phyloP scores from a whole-genome alignment of 2,797 vertebrate genomes.

The Tragelaphus eurycerus region DNA sequence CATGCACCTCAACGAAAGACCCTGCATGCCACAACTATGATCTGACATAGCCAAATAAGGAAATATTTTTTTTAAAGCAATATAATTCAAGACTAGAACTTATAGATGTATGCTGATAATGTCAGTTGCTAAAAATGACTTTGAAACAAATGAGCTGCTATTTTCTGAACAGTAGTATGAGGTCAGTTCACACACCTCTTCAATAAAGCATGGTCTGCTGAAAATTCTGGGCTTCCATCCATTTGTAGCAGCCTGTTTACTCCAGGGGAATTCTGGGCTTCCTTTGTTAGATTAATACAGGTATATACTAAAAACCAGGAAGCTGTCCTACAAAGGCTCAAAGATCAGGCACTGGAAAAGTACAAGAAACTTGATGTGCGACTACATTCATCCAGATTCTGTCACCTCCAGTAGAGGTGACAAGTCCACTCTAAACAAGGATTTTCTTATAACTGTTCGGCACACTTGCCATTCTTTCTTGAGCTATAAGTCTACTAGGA shows the following conservation, averaged over 20 bases:
- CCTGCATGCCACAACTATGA: background rate
- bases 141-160: slow-evolving; percentile 40
- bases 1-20: background rate
- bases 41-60: background rate
- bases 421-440: background rate
- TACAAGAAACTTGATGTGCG: background rate
- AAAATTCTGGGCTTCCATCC: slow-evolving; percentile 26
- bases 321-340: background rate
- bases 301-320: slow-evolving; percentile 13
- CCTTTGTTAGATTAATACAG: slow-evolving; percentile 33
- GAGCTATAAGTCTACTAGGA: slow-evolving; percentile 20
- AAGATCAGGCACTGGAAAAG: slow-evolving; percentile 33
- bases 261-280: background rate
- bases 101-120: background rate
- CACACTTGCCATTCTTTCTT: background rate
- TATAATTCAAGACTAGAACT: background rate
- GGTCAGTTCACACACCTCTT: slow-evolving; percentile 2
- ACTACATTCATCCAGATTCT: background rate
- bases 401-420: background rate
- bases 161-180: slow-evolving; percentile 11
- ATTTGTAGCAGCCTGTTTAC: background rate
- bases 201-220: background rate
- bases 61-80: background rate
- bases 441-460: slow-evolving; percentile 21
- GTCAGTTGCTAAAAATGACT: slow-evolving; percentile 36